Evolutionary conservation across 2,113 vertebrate species (phyloP), one percentile per base, ranked within the genome.

Genomic region (Brienomyrus longianalis): DNA sequence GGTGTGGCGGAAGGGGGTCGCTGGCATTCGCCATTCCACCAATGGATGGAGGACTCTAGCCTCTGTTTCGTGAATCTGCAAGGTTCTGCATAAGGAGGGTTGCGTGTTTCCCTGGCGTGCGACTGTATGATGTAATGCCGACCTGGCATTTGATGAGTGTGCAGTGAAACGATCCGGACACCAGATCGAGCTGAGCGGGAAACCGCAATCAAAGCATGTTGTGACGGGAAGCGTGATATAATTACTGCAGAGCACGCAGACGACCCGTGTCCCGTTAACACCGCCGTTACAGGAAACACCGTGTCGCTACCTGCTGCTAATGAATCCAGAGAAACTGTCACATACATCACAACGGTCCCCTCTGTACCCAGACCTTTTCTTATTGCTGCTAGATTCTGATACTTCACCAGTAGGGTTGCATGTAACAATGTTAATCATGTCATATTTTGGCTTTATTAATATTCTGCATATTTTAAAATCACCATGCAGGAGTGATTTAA

Each of bases 401-500:
- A 43, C 31, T 80, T 43, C 35, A 43, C 13, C 74, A 80, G 74
- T 80, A 80, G 13, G 17, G 74, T 80, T 80, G 19, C 74, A 80
- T 39, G 74, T 80, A 35, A 39, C 17, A 39, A 6, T 39, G 43
- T 84, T 47, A 84, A 84, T 47, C 83, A 84, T 47, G 83, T 84
- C 43, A 47, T 47, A 19, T 48, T 47, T 39, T 47, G 8, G 83
- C 23, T 54, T 35, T 86, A 86, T 85, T 85, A 85, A 45, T 80
- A 80, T 80, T 80, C 83, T n/a, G 83, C 83, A 84, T 48, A 84
- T 45, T 84, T 84, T 84, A n/a, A 84, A 84, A 84, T 23, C 47
- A 39, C 23, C 39, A 27, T 51, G 50, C 52, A 86, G n/a, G 15
- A 59, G 31, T 59, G 50, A 39, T 87, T 54, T 59, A 39, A 59